These are phyloP conservation scores for Ophion slaviceki DNA, from an alignment of 2,888 invertebrate species.

Conservation along the genomic window DNA sequence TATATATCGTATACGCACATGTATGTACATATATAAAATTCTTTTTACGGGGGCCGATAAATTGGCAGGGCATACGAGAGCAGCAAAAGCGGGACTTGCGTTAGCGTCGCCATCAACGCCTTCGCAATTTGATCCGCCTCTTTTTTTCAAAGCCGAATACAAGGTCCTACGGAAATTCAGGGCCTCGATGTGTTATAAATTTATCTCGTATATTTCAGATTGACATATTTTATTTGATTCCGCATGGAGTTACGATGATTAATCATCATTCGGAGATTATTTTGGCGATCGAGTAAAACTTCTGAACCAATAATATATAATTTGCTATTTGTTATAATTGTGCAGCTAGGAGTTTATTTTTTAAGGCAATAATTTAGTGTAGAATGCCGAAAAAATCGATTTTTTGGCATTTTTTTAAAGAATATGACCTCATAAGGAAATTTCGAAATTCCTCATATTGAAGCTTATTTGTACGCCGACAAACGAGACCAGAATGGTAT, in stretches of 20 bases:
- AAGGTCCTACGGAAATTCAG: conserved; percentile 5
- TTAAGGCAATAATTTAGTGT: too few relatives aligned
- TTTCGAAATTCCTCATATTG: too few relatives aligned
- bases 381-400: too few relatives aligned
- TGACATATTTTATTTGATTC: conserved; percentile 4
- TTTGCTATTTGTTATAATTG: background rate
- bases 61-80: conserved; percentile 40
- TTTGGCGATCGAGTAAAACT: background rate
- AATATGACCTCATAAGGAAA: too few relatives aligned
- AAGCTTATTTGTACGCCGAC: too few relatives aligned
- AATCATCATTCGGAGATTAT: conserved; percentile 5
- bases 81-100: conserved; percentile 17
- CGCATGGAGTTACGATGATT: background rate
- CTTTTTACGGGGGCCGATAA: conserved; percentile 56
- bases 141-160: conserved; percentile 47
- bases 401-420: too few relatives aligned
- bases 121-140: conserved; percentile 51
- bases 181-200: conserved; percentile 10
- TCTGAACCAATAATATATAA: background rate
- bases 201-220: conserved; percentile 1
- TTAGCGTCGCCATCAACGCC: conserved; percentile 53
- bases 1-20: background rate
- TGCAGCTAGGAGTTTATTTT: background rate
- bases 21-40: conserved; percentile 12
- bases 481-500: too few relatives aligned